phyloP scores from a whole-genome alignment of 1,140 invertebrate genomes.

The Diorhabda elongata region DNA sequence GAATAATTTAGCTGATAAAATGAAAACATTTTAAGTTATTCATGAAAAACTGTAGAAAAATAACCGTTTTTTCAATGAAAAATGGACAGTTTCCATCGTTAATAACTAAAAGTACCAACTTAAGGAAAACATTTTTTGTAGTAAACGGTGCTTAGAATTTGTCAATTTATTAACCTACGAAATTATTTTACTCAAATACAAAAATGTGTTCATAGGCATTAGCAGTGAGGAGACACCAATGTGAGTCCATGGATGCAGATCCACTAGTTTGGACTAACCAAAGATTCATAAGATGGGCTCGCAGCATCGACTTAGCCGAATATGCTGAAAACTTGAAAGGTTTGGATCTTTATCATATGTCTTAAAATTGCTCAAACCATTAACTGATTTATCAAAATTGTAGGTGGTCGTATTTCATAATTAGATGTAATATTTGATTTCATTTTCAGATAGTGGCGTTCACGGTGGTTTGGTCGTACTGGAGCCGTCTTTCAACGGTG shows the following conservation, averaged over 20 bases:
- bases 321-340: slow-evolving; percentile 93
- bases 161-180: too few relatives aligned
- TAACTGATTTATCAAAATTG: slow-evolving; percentile 7
- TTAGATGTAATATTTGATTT: background rate
- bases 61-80: too few relatives aligned
- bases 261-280: slow-evolving; percentile 94
- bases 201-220: slow-evolving; percentile 60
- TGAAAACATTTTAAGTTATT: too few relatives aligned
- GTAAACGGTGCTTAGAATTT: too few relatives aligned
- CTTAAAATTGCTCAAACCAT: slow-evolving; percentile 6
- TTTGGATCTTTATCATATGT: slow-evolving; percentile 40
- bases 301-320: slow-evolving; percentile 88
- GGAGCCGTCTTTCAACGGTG: slow-evolving; percentile 88
- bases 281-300: slow-evolving; percentile 86
- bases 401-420: too few relatives aligned
- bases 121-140: too few relatives aligned
- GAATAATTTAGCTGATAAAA: too few relatives aligned
- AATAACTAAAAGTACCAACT: too few relatives aligned
- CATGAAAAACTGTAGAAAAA: too few relatives aligned
- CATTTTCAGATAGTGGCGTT: slow-evolving; percentile 75
- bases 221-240: slow-evolving; percentile 79
- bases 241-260: slow-evolving; percentile 82
- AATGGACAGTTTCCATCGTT: too few relatives aligned
- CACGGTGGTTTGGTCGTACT: slow-evolving; percentile 89
- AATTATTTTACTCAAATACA: too few relatives aligned